Conservation (phyloP, 2,888 invertebrate species). For the Gari tellinella region DNA sequence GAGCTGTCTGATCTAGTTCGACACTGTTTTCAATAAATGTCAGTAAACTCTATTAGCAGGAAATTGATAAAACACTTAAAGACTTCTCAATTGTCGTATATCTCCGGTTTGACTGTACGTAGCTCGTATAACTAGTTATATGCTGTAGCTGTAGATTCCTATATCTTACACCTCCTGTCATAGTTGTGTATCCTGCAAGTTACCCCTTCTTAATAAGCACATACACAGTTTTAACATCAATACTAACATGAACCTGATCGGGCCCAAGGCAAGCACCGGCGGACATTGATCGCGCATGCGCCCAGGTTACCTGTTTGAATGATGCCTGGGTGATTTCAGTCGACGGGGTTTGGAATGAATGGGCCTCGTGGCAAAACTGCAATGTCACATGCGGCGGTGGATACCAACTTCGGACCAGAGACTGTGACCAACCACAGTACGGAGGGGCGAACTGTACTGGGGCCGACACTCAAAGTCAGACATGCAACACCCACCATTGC, state of each 20-base stretch:
- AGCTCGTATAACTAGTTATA: too few species aligned
- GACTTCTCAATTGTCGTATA: too few species aligned
- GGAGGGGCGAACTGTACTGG: conserved; percentile 47
- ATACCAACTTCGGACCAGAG: conserved; percentile 41
- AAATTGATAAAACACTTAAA: too few species aligned
- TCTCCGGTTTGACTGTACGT: too few species aligned
- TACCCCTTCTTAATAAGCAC: too few species aligned
- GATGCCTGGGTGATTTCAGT: conserved; percentile 56
- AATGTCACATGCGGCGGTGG: conserved; percentile 64
- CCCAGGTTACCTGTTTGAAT: conserved; percentile 70
- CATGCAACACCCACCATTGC: conserved; percentile 47
- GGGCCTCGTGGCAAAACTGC: conserved; percentile 60
- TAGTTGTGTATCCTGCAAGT: too few species aligned
- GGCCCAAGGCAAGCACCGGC: conserved; percentile 57
- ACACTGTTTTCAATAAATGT: too few species aligned
- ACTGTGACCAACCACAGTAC: conserved; percentile 48
- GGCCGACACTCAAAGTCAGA: conserved; percentile 11
- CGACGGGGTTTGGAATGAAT: conserved; percentile 64
- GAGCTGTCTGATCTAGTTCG: too few species aligned
- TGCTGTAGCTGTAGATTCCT: too few species aligned
- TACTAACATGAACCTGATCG: conserved; percentile 20
- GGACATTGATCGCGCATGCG: conserved; percentile 76
- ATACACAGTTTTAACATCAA: too few species aligned
- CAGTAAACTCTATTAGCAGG: too few species aligned
- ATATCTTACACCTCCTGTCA: too few species aligned